Evolutionary conservation across 1,140 invertebrate species (phyloP).

Genomic region (Euwallacea similis): DNA sequence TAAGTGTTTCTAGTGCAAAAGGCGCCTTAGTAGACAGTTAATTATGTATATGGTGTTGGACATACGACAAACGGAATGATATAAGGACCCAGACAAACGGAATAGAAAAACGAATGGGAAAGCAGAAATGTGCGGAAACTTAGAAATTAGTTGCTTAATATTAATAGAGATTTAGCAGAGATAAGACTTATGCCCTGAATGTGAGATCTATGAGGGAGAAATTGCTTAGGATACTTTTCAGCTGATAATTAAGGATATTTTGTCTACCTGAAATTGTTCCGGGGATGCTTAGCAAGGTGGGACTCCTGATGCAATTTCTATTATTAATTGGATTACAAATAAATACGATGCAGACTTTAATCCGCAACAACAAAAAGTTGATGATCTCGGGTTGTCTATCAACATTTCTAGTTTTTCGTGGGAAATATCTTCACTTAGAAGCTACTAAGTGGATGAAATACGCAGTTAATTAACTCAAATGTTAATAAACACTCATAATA

Average conservation of each 20-base stretch:
- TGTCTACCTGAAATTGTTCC: background rate
- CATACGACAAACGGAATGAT: conserved; percentile 15
- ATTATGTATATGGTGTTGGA: conserved; percentile 10
- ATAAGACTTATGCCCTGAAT: conserved; percentile 9
- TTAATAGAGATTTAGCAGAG: conserved; percentile 15
- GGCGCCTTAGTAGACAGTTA: background rate
- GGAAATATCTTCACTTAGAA: background rate
- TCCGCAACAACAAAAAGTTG: background rate
- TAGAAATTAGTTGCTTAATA: conserved; percentile 19
- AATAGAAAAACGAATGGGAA: conserved; percentile 14
- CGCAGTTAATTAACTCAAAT: conserved; percentile 25
- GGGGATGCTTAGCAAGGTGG: background rate
- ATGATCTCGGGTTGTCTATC: background rate
- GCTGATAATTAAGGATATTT: background rate
- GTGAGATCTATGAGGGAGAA: background rate
- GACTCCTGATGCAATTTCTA: background rate
- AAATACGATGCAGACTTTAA: background rate
- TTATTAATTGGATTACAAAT: background rate
- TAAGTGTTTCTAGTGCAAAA: no score
- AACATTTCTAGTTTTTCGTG: background rate
- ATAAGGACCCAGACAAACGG: conserved; percentile 11
- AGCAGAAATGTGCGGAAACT: conserved; percentile 14
- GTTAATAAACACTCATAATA: conserved; percentile 21
- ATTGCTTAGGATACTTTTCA: background rate
- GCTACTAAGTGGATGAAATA: background rate